phyloP scores from a whole-genome alignment of 2,888 invertebrate genomes.

The Stramonita haemastoma region DNA sequence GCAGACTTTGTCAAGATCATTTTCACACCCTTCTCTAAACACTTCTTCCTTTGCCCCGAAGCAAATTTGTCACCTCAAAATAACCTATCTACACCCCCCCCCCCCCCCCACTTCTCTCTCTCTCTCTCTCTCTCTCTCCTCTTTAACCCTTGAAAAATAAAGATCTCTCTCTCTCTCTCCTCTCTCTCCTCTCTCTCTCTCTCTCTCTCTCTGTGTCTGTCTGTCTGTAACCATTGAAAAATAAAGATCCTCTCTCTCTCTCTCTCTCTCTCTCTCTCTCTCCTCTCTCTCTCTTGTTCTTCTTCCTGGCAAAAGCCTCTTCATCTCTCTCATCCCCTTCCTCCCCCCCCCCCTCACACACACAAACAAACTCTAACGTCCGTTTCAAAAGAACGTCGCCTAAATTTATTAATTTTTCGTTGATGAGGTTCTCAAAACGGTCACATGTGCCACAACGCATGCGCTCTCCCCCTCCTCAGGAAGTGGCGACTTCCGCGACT shows the following conservation, averaged over 20 bases:
- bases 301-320: background rate
- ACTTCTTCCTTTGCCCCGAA: background rate
- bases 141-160: no score
- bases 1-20: background rate
- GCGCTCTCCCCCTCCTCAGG: background rate
- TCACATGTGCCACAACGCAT: background rate
- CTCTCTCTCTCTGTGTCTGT: no score
- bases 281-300: no score
- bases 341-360: background rate
- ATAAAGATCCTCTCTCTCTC: no score
- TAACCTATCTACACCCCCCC: background rate
- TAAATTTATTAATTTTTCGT: background rate
- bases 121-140: background rate
- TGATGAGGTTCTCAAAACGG: constrained; percentile 13
- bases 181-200: background rate
- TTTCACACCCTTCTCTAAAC: constrained; percentile 1
- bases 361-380: constrained; percentile 8
- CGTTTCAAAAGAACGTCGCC: background rate
- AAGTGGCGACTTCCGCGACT: constrained; percentile 8
- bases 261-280: background rate
- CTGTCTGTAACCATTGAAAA: no score
- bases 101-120: background rate
- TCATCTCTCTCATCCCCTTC: background rate
- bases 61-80: background rate
- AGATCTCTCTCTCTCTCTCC: no score